Conservation (phyloP, 92 coral and sea anemone species). For the Epizoanthus ramosus region DNA sequence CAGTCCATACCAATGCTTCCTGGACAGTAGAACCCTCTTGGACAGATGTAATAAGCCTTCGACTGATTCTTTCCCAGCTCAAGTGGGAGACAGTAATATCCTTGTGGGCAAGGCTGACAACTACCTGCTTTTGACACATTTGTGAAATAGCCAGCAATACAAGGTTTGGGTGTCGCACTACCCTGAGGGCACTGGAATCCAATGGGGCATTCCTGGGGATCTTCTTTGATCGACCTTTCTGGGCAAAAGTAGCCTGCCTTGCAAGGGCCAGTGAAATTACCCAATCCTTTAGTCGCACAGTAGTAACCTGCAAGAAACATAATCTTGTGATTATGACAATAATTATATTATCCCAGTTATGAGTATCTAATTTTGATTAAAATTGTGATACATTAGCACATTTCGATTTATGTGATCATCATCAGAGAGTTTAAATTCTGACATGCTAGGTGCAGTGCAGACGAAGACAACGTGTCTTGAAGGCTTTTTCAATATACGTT, state of each 20-base stretch:
- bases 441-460: no score
- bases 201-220: slow-evolving; percentile 76
- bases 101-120: slow-evolving; percentile 76
- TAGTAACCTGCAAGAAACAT: slow-evolving; percentile 71
- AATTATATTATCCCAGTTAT: neutral
- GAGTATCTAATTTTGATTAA: no score
- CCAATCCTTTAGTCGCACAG: slow-evolving; percentile 74
- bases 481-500: no score
- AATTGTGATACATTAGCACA: no score
- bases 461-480: no score
- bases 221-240: slow-evolving; percentile 63
- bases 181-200: slow-evolving; percentile 96
- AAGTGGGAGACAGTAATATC: slow-evolving; percentile 85
- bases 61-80: slow-evolving; percentile 80
- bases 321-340: neutral
- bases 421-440: no score
- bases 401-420: no score
- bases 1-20: slow-evolving; percentile 86
- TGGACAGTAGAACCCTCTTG: slow-evolving; percentile 90
- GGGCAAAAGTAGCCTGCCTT: slow-evolving; percentile 92
- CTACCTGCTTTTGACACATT: slow-evolving; percentile 73
- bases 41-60: slow-evolving; percentile 74
- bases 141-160: slow-evolving; percentile 86
- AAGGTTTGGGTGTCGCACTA: slow-evolving; percentile 87
- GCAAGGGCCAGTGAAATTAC: slow-evolving; percentile 79